Evolutionary conservation across 2,113 vertebrate genomes (phyloP).

Genomic region (Cyphomyrus discorhynchus): DNA sequence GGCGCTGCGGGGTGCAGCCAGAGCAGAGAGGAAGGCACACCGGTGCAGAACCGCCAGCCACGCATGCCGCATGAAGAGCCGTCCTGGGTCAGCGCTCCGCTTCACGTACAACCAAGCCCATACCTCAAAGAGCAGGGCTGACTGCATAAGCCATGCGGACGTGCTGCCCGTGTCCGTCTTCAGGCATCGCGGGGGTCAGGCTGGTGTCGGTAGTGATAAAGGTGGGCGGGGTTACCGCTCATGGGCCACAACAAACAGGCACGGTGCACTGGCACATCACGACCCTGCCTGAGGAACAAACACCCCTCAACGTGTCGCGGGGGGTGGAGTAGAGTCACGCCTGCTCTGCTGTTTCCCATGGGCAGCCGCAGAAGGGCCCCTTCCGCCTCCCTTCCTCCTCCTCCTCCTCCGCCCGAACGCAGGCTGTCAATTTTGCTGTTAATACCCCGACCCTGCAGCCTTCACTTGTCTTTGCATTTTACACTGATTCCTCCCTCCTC

Average conservation of each 20-base stretch:
- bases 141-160: background rate
- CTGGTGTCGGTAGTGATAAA: background rate
- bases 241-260: background rate
- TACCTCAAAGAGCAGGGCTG: background rate
- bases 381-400: background rate
- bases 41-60: background rate
- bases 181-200: background rate
- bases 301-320: background rate
- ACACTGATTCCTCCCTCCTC: background rate
- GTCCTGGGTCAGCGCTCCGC: background rate
- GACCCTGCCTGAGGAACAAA: background rate
- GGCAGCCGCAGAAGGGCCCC: background rate
- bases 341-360: background rate
- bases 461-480: background rate
- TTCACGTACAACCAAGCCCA: background rate
- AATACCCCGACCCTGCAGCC: background rate
- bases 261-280: background rate
- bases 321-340: background rate
- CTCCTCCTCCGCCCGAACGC: background rate
- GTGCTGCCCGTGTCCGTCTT: background rate
- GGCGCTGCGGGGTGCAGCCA: constrained; percentile 26
- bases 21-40: constrained; percentile 14
- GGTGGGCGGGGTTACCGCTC: background rate
- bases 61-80: background rate
- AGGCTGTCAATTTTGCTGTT: background rate